Evolutionary conservation across 2,113 vertebrate species (phyloP).

Genomic region (Prunella himalayana): DNA sequence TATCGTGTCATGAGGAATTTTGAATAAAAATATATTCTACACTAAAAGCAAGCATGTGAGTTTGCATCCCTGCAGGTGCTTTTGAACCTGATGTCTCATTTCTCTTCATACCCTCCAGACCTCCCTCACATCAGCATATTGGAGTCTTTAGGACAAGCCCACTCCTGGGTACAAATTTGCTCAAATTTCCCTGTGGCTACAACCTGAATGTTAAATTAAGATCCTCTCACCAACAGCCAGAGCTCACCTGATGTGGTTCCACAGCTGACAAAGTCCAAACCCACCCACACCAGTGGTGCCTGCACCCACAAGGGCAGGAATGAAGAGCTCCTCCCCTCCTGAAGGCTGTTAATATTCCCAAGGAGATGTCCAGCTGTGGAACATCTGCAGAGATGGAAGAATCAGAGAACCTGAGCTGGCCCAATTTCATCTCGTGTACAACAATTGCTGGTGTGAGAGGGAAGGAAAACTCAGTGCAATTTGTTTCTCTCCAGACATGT

Average conservation of each 20-base stretch:
- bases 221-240: accelerated
- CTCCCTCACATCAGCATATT: not conserved
- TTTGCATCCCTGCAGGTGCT: not conserved
- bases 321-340: not conserved
- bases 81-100: not conserved
- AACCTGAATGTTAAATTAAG: not conserved
- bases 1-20: not conserved
- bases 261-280: not conserved
- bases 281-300: not conserved
- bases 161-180: not conserved
- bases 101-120: not conserved
- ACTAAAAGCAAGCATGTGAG: not conserved
- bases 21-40: not conserved
- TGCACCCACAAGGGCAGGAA: not conserved
- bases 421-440: not conserved
- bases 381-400: not conserved
- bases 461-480: not conserved
- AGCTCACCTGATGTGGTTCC: not conserved
- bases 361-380: not conserved
- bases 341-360: not conserved
- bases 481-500: not conserved
- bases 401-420: not conserved
- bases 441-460: not conserved
- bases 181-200: not conserved
- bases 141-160: not conserved